phyloP scores from a whole-genome alignment of 1,140 invertebrate species.

The Melanaphis sacchari region DNA sequence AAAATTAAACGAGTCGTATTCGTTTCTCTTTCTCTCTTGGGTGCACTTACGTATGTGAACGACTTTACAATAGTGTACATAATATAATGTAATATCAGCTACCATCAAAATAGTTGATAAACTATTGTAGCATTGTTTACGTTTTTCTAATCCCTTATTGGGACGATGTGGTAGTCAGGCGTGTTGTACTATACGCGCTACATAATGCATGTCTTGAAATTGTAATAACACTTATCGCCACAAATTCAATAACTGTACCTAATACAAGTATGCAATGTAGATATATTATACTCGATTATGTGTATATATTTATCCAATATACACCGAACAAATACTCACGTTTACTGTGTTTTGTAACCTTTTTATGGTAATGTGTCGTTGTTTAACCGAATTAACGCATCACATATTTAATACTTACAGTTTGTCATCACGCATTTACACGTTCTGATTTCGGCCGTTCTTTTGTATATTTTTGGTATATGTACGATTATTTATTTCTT shows the following conservation, averaged over 20 bases:
- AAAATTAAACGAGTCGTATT: not conserved
- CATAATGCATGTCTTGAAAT: not conserved
- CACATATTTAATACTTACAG: not conserved
- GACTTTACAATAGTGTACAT: not conserved
- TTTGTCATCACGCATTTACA: not conserved
- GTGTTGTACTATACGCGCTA: not conserved
- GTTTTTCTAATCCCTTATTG: slow-evolving; percentile 4
- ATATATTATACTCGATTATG: not conserved
- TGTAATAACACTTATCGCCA: not conserved
- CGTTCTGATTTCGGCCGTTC: not conserved
- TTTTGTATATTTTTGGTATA: not conserved
- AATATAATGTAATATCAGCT: not conserved
- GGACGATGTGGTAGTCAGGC: not conserved
- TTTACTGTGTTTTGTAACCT: not conserved
- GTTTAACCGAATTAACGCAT: not conserved
- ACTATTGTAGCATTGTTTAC: not conserved
- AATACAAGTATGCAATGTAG: not conserved
- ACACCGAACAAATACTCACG: not conserved
- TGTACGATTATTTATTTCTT: not conserved
- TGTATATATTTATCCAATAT: not conserved
- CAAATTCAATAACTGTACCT: not conserved
- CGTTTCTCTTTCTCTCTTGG: not conserved
- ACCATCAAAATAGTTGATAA: not conserved
- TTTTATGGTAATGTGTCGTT: not conserved
- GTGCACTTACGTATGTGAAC: not conserved